Conservation (phyloP, 2,888 invertebrate species). For the Balanococcus diminutus region DNA sequence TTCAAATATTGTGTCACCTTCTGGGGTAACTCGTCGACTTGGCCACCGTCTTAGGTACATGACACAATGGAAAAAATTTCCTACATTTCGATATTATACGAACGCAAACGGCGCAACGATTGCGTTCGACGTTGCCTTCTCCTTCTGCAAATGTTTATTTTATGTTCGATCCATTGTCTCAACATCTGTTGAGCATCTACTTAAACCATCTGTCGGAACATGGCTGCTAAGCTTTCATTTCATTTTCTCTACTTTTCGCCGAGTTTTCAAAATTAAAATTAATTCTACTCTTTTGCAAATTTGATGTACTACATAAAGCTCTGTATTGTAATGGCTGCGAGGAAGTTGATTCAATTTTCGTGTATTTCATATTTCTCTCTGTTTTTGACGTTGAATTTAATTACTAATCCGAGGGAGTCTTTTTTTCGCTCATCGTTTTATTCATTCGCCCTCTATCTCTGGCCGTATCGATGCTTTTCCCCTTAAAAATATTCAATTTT, state of each 20-base stretch:
- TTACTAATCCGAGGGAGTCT: constrained; percentile 6
- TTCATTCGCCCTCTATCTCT: background rate
- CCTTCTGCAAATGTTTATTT: no score
- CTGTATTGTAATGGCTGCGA: constrained; percentile 19
- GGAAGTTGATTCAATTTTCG: constrained; percentile 9
- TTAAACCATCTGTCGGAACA: background rate
- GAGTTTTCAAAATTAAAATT: constrained; percentile 2
- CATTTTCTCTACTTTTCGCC: background rate
- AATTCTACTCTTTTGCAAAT: constrained; percentile 14
- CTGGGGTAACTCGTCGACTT: background rate
- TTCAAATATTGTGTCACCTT: background rate
- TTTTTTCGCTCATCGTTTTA: background rate
- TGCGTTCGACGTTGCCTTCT: background rate
- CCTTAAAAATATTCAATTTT: no score
- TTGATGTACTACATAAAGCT: constrained; percentile 9
- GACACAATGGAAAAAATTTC: background rate
- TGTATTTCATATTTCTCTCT: constrained; percentile 27
- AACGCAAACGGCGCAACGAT: background rate
- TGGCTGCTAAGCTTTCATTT: background rate
- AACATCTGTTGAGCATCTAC: constrained; percentile 17
- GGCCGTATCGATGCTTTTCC: background rate
- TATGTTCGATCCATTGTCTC: background rate
- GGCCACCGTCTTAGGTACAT: background rate
- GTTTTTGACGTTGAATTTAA: constrained; percentile 31
- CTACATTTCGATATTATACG: background rate